These are phyloP conservation scores for Telmatochromis sp. DNA, from an alignment of 2,113 vertebrate genomes.

Conservation along the genomic window DNA sequence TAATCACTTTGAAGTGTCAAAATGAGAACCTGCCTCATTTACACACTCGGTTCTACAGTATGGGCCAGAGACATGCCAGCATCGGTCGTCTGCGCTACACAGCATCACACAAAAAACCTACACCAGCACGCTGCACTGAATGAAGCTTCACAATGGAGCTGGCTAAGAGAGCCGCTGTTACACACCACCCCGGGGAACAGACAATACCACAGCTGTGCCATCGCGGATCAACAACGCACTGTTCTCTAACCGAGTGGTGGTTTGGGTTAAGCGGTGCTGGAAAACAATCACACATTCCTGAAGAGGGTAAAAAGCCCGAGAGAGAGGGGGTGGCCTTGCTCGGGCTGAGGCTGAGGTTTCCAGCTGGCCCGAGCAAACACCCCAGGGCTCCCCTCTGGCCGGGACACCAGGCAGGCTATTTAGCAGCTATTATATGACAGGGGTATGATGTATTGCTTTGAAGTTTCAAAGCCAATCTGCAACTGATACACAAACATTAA, in stretches of 20 bases:
- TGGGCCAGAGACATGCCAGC: constrained; percentile 33
- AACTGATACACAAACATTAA: constrained; percentile 7
- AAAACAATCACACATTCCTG: constrained; percentile 73
- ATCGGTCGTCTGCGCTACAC: constrained; percentile 37
- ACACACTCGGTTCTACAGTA: constrained; percentile 31
- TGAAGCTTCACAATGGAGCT: constrained; percentile 53
- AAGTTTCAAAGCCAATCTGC: constrained; percentile 36
- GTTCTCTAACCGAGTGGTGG: constrained; percentile 41
- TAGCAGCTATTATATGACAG: constrained; percentile 58
- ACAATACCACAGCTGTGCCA: constrained; percentile 56
- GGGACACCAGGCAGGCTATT: constrained; percentile 39
- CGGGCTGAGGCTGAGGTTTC: constrained; percentile 37
- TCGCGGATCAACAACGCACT: constrained; percentile 38
- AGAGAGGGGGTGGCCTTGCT: constrained; percentile 46
- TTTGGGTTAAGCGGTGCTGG: constrained; percentile 53
- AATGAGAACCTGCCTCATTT: constrained; percentile 44
- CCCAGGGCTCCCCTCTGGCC: constrained; percentile 51
- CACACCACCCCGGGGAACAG: constrained; percentile 53
- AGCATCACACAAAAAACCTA: constrained; percentile 56
- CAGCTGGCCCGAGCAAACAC: constrained; percentile 56
- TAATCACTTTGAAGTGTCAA: constrained; percentile 44
- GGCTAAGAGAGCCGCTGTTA: constrained; percentile 50
- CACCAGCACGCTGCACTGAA: constrained; percentile 52
- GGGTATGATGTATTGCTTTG: constrained; percentile 37
- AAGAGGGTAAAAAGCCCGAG: constrained; percentile 51